Percentiles rank a stretch among this genome's conserved stretches.
These are phyloP conservation scores for Octodonta nipae DNA, from an alignment of 2,888 invertebrate species.

Conservation along the genomic window DNA sequence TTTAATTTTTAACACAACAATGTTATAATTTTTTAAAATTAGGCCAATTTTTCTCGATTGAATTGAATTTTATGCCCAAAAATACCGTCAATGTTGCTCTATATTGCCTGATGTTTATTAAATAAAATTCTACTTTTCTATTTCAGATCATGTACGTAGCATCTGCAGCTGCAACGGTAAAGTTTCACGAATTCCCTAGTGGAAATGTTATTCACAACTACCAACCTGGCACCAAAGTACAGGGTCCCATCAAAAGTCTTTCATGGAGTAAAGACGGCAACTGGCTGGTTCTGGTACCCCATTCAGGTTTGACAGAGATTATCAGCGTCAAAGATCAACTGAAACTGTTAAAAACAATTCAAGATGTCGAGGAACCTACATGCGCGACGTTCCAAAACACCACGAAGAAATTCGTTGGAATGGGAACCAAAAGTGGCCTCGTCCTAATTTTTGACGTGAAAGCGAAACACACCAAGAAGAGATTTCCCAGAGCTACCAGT, in stretches of 20 bases:
- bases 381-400: slow-evolving; percentile 30
- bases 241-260: slow-evolving; percentile 27
- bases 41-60: too few relatives aligned
- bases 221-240: slow-evolving; percentile 20
- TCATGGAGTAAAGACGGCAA: slow-evolving; percentile 33
- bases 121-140: too few relatives aligned
- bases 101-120: too few relatives aligned
- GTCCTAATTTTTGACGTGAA: slow-evolving; percentile 32
- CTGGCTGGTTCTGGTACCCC: slow-evolving; percentile 31
- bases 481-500: slow-evolving; percentile 23
- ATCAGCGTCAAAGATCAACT: slow-evolving; percentile 27
- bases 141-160: slow-evolving; percentile 40
- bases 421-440: slow-evolving; percentile 28
- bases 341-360: slow-evolving; percentile 27
- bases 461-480: slow-evolving; percentile 23
- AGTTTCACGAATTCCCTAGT: slow-evolving; percentile 42
- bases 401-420: slow-evolving; percentile 27
- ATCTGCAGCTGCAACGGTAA: slow-evolving; percentile 42
- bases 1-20: too few relatives aligned
- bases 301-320: slow-evolving; percentile 29
- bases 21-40: too few relatives aligned
- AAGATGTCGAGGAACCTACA: slow-evolving; percentile 28
- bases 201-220: slow-evolving; percentile 43
- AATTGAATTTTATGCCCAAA: too few relatives aligned
- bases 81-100: too few relatives aligned